phyloP scores from a whole-genome alignment of 2,113 vertebrate genomes.

The Balaenoptera acutorostrata region DNA sequence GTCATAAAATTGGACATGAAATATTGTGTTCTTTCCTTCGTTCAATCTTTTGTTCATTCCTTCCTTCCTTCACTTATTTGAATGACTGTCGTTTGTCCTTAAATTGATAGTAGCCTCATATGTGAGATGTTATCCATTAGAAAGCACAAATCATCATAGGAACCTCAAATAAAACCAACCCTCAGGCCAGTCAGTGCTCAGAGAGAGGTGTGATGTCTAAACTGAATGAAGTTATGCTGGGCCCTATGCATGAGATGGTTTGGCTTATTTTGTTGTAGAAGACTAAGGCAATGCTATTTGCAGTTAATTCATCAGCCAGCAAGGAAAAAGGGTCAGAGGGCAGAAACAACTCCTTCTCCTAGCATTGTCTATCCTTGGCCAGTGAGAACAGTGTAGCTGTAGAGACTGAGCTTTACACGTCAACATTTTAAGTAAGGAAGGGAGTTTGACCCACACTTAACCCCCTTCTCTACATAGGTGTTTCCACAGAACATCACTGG shows the following conservation, averaged over 20 bases:
- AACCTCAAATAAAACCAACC: neutral
- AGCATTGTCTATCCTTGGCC: neutral
- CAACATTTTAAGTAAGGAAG: neutral
- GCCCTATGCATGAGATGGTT: neutral
- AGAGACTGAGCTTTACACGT: neutral
- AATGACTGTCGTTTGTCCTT: neutral
- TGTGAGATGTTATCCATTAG: neutral
- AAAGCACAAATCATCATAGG: neutral
- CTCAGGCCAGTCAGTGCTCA: neutral
- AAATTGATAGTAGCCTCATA: neutral
- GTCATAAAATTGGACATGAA: neutral
- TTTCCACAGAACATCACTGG: neutral
- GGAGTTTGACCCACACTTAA: neutral
- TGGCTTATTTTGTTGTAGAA: neutral
- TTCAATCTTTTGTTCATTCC: neutral
- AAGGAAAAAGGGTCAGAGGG: accelerated
- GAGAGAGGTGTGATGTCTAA: neutral
- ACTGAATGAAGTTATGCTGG: neutral
- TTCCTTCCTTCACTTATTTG: neutral
- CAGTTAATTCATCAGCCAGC: neutral
- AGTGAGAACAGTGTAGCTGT: neutral
- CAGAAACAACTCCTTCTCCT: neutral
- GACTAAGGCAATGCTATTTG: neutral
- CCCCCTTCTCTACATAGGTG: neutral
- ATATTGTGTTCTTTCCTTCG: neutral